Percentiles rank a stretch among this genome's conserved stretches.
phyloP scores from a whole-genome alignment of 1,140 invertebrate species.

The Cylas formicarius region DNA sequence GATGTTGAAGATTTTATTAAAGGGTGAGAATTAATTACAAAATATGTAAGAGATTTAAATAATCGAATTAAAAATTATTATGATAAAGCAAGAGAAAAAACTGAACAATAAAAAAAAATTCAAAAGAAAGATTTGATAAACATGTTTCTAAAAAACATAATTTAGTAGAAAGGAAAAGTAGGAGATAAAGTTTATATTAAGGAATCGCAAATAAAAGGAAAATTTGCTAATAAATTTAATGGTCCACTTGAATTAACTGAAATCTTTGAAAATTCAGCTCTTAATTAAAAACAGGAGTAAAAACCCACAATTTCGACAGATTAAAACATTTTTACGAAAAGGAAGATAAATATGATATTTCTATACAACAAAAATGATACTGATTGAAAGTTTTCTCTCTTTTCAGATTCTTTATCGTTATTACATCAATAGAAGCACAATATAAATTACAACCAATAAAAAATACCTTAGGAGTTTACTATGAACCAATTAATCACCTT shows the following conservation, averaged over 20 bases:
- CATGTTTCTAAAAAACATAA: no score
- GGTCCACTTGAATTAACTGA: constrained; percentile 14
- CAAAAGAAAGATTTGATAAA: no score
- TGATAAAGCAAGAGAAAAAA: no score
- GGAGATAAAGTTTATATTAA: constrained; percentile 17
- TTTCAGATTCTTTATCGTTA: constrained; percentile 12
- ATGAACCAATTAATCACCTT: no score
- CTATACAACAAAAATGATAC: no score
- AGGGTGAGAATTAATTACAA: constrained; percentile 11
- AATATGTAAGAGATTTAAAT: constrained; percentile 18
- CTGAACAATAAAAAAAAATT: no score
- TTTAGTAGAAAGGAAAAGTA: no score
- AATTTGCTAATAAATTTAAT: constrained; percentile 20
- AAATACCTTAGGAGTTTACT: constrained; percentile 10
- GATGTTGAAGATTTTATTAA: no score
- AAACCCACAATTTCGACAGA: constrained; percentile 3
- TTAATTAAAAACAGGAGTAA: background rate
- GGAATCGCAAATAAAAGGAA: constrained; percentile 19
- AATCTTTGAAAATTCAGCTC: constrained; percentile 7
- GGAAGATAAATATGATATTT: no score
- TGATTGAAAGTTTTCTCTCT: no score
- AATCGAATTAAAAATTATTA: constrained; percentile 15
- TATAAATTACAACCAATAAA: constrained; percentile 5
- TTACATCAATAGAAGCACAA: constrained; percentile 5
- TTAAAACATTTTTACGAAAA: constrained; percentile 8